These are phyloP conservation scores for Heliconius hermathena DNA, from an alignment of 1,140 invertebrate species.

Conservation along the genomic window DNA sequence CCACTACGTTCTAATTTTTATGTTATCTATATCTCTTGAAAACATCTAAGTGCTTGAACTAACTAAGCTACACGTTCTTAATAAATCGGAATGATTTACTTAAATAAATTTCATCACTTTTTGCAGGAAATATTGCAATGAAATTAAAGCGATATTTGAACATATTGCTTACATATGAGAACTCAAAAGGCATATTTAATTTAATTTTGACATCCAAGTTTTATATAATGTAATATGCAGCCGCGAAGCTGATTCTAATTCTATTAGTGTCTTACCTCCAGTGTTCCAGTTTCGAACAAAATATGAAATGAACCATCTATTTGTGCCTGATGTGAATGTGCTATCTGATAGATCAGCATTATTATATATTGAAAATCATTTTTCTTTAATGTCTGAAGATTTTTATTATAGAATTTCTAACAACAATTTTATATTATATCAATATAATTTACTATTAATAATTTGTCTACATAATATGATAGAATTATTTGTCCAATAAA, in stretches of 20 bases:
- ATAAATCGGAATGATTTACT: no score
- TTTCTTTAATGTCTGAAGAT: background rate
- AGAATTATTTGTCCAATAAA: background rate
- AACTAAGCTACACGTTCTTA: no score
- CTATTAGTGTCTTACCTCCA: conserved; percentile 22
- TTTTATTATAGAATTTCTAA: no score
- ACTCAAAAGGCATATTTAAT: background rate
- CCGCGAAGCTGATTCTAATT: conserved; percentile 26
- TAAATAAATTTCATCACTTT: background rate
- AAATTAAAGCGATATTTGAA: background rate
- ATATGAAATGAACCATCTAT: conserved; percentile 24
- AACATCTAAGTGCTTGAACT: no score
- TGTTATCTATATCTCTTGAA: no score
- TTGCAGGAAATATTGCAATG: background rate
- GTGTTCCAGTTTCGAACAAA: conserved; percentile 29
- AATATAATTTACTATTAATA: no score
- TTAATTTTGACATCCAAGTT: background rate
- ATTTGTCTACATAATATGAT: background rate
- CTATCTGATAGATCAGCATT: conserved; percentile 20
- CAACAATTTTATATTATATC: background rate
- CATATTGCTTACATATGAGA: conserved; percentile 9
- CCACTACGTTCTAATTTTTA: no score
- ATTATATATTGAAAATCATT: background rate
- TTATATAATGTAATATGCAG: conserved; percentile 14
- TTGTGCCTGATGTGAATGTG: conserved; percentile 27